Conservation (phyloP, 2,888 invertebrate species). For the Drosophila conformis region DNA sequence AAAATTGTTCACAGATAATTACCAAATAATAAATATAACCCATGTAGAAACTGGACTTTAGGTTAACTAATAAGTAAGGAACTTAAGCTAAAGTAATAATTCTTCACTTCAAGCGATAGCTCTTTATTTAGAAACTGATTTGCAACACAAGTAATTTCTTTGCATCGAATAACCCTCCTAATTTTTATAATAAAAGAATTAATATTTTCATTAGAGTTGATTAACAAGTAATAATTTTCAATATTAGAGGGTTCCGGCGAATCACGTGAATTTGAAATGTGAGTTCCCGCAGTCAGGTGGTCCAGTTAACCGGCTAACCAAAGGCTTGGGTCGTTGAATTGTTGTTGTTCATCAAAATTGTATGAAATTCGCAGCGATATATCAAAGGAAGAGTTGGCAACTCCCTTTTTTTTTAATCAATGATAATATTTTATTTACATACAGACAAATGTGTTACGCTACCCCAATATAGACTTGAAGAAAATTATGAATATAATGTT, state of each 20-base stretch:
- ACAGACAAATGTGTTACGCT: not conserved
- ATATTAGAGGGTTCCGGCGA: not conserved
- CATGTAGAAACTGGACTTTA: not conserved
- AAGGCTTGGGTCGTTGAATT: constrained; percentile 3
- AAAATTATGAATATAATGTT: constrained; percentile 4
- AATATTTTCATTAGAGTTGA: not conserved
- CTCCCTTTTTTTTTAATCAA: not conserved
- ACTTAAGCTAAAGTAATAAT: not conserved
- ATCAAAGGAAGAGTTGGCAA: not conserved
- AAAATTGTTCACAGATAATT: not conserved
- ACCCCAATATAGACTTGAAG: not conserved
- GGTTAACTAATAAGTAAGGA: not conserved
- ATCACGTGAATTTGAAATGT: not conserved
- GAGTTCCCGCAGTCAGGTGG: not conserved
- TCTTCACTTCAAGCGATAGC: not conserved
- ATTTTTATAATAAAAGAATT: not conserved
- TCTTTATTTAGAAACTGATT: not conserved
- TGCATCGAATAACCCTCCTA: not conserved
- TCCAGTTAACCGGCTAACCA: constrained; percentile 11
- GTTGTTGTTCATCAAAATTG: not conserved
- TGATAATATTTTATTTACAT: not conserved
- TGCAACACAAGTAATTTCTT: not conserved
- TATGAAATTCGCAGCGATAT: not conserved
- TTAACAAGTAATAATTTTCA: not conserved
- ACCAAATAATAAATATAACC: not conserved